Evolutionary conservation across 53 echinoderm and acorn worm genomes (phyloP), one percentile per base, ranked within the genome.

Genomic region (Holothuria scabra): DNA sequence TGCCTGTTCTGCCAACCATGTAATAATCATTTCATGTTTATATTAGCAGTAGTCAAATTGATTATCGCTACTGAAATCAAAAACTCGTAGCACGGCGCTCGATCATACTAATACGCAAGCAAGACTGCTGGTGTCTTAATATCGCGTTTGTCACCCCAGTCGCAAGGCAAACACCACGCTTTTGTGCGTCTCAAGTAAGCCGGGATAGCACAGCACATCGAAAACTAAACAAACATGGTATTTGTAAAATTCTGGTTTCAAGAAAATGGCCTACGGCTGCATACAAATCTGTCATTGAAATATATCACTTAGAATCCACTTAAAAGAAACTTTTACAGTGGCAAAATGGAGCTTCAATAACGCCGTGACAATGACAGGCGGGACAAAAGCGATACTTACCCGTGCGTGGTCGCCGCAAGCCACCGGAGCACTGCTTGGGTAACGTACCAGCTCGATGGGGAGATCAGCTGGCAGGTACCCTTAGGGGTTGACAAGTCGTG

Each of bases 301-400:
- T 61, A 81, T 81, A 81, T 81, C 82, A 81, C 82, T 81, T 81
- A 81, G 82, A 63, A 62, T 61, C 62, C 82, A 81, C 82, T 81
- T 81, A 81, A 81, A 81, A 63, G 60, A 38, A 37, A 81, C 64
- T 79, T 81, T 81, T 81, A 81, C 82, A 63, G 82, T 81, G 62
- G 64, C 64, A 81, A 64, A 81, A 81, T 81, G 48, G 82, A 61
- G 23, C 64, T 63, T 63, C 61, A 81, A 63, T 62, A 63, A 46
- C 57, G 23, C 64, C 30, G 19, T 23, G 62, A 81, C 62, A 64
- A 61, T 81, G 80, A 49, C 82, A 81, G 37, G 62, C 82, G 65
- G 65, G 44, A 81, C 82, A 81, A 81, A 61, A 62, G 82, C 82
- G 64, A 61, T 64, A 81, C 64, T 63, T 58, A 81, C 62, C 64